Evolutionary conservation across 1,140 invertebrate genomes (phyloP), one percentile per base, ranked within the genome.

Genomic region (Rhizoglyphus robini): DNA sequence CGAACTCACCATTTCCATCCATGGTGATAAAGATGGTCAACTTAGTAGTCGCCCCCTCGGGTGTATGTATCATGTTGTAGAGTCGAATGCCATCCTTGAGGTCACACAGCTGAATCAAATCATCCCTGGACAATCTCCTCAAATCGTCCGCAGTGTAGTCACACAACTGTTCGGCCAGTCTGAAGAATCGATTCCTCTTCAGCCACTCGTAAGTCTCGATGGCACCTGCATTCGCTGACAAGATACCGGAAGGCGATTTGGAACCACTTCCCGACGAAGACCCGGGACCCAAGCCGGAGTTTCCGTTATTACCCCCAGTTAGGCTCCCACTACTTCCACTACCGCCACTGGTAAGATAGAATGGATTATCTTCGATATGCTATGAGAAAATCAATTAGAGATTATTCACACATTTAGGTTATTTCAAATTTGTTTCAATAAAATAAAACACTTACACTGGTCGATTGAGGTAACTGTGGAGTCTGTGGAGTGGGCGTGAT

Each of bases 71-170:
- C 48, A 87, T 84, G 77, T 96, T 96, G 75, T 84, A 92, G 41
- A 96, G 80, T 69, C 91, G 81, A 64, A 96, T 93, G 23, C 81
- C 81, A 75, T 96, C 90, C 58, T 89, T 86, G 36, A 94, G 76
- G 0, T 90, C 91, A 75, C 90, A 94, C 60, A 96, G 91, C 77
- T 95, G 88, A 58, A 95, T 89, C 15, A 95, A 78, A 77, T 96
- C 91, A 68, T 93, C 88, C 57, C 88, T 81, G 1, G 86, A 86
- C 68, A 96, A 77, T 66, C 89, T 81, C 58, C 95, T 76, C 69
- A 96, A 81, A 78, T 96, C 92, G 36, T 86, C 82, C 57, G 77
- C 90, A 51, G 86, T 87, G 78, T 90, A 96, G 73, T 86, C 87
- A 57, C 83, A 78, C 74, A 95, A 91, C 1, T 85, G 85, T 41